A percentile compares a stretch with the other conserved stretches of the same genome.
phyloP scores from a whole-genome alignment of 2,113 vertebrate genomes.

The Drymodes brunneopygia region DNA sequence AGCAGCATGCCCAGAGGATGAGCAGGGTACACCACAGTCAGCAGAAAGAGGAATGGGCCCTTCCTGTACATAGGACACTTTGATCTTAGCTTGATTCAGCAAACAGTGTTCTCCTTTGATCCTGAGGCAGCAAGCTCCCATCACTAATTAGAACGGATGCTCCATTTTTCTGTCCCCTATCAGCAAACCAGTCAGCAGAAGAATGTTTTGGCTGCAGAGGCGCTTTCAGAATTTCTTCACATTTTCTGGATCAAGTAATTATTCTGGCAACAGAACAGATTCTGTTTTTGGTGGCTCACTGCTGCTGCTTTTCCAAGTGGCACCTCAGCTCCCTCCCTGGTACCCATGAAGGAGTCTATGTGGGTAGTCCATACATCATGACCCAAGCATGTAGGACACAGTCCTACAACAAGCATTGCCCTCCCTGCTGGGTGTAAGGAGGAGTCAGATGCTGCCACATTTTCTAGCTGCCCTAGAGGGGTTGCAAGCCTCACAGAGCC shows the following conservation, averaged over 20 bases:
- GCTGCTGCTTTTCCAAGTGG: background rate
- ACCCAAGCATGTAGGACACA: background rate
- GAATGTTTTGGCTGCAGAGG: background rate
- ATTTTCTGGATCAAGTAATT: background rate
- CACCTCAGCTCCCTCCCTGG: background rate
- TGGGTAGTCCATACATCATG: background rate
- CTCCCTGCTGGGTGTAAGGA: background rate
- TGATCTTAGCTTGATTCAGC: constrained; percentile 27
- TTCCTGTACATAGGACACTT: background rate
- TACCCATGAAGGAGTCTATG: background rate
- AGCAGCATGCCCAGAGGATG: background rate
- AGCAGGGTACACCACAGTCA: background rate
- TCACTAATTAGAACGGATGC: constrained; percentile 4
- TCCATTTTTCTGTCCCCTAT: background rate
- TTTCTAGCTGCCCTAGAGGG: background rate
- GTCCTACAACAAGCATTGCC: background rate
- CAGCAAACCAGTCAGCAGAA: background rate
- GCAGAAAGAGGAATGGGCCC: constrained; percentile 11
- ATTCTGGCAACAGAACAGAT: background rate
- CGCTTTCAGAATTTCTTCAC: background rate
- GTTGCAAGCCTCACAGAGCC: background rate
- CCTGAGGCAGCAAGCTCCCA: background rate
- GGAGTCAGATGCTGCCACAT: background rate
- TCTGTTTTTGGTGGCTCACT: background rate
- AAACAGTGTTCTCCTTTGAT: constrained; percentile 5